Evolutionary conservation across 2,113 vertebrate species (phyloP).

Genomic region (Oxyura jamaicensis): DNA sequence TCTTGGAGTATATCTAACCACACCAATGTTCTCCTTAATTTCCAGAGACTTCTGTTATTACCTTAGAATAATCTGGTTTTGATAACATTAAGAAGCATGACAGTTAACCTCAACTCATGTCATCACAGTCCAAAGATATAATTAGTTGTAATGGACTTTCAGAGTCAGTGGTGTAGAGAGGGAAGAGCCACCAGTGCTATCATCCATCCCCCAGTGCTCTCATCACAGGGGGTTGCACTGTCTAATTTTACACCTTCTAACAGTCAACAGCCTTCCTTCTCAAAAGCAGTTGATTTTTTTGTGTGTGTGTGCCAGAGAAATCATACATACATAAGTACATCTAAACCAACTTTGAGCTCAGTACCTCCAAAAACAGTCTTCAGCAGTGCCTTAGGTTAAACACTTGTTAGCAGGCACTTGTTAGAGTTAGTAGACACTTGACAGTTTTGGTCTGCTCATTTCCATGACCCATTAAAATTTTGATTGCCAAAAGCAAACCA

Average conservation of each 20-base stretch:
- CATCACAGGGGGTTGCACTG: background rate
- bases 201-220: background rate
- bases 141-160: conserved; percentile 46
- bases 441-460: background rate
- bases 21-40: background rate
- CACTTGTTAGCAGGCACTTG: background rate
- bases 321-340: background rate
- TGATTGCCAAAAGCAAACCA: background rate
- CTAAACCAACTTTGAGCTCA: background rate
- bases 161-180: background rate
- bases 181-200: background rate
- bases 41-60: conserved; percentile 10
- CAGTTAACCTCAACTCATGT: conserved; percentile 58
- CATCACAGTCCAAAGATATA: conserved; percentile 20
- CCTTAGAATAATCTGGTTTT: background rate
- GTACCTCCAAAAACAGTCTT: background rate
- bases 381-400: background rate
- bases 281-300: background rate
- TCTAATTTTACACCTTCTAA: background rate
- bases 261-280: background rate
- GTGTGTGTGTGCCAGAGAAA: background rate
- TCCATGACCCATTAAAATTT: background rate
- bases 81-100: conserved; percentile 41
- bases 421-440: background rate
- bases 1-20: background rate